Percentiles rank a stretch among this genome's conserved stretches.
phyloP scores from a whole-genome alignment of 2,113 vertebrate species.

The Gorsachius goisagi region DNA sequence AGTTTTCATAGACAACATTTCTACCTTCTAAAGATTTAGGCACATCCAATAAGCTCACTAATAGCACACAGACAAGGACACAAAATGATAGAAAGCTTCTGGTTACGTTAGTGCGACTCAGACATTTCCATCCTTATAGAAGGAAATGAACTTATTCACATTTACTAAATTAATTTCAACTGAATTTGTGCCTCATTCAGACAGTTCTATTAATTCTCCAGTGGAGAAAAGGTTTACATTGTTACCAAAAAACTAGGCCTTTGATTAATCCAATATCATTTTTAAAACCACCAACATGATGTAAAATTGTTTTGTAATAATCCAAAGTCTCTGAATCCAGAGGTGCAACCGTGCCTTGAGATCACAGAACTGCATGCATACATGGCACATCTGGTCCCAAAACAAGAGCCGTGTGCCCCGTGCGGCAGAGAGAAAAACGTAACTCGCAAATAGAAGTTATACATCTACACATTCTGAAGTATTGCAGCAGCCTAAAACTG shows the following conservation, averaged over 20 bases:
- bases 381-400: background rate
- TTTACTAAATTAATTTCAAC: background rate
- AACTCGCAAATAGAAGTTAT: background rate
- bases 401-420: background rate
- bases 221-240: background rate
- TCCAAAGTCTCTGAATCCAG: background rate
- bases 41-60: background rate
- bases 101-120: background rate
- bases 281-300: background rate
- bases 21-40: background rate
- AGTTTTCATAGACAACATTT: background rate
- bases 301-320: background rate
- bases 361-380: background rate
- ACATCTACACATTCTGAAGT: background rate
- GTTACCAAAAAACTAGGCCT: background rate
- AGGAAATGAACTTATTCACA: background rate
- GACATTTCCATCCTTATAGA: background rate
- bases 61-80: background rate
- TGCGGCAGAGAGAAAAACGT: background rate
- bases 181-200: background rate
- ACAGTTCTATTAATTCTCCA: background rate
- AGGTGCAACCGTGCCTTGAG: rapidly evolving
- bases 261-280: no score
- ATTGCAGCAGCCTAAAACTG: background rate
- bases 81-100: background rate